phyloP scores from a whole-genome alignment of 2,113 vertebrate species.

The Sitta europaea region DNA sequence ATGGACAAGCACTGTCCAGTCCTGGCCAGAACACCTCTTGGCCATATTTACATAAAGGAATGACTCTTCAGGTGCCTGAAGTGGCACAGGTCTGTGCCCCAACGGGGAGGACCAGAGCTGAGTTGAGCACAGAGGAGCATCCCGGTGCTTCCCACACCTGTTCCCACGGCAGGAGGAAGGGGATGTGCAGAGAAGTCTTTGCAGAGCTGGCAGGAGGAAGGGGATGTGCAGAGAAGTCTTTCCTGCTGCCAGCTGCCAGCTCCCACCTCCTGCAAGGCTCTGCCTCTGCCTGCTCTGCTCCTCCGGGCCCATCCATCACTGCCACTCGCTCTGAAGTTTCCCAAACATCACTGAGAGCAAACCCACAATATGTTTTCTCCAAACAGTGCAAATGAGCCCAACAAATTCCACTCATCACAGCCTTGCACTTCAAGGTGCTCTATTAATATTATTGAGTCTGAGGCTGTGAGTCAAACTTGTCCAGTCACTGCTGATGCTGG shows the following conservation, averaged over 20 bases:
- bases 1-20: background rate
- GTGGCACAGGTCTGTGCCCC: background rate
- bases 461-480: background rate
- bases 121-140: rapidly evolving
- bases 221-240: background rate
- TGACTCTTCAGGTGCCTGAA: too few species aligned
- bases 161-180: too few species aligned
- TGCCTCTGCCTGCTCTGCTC: background rate
- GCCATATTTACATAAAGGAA: background rate
- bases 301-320: background rate
- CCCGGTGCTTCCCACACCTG: rapidly evolving
- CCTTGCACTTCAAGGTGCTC: background rate
- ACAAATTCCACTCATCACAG: background rate
- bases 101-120: rapidly evolving
- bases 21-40: background rate
- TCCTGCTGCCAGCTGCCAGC: background rate
- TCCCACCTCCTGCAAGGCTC: background rate
- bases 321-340: background rate
- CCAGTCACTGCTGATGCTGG: background rate
- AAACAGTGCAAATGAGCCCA: background rate
- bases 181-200: background rate
- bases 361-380: background rate
- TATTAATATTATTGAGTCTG: background rate
- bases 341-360: background rate
- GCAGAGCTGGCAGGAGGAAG: rapidly evolving